Evolutionary conservation across 2,888 invertebrate genomes (phyloP).

Genomic region (Drosophila paramelanica): DNA sequence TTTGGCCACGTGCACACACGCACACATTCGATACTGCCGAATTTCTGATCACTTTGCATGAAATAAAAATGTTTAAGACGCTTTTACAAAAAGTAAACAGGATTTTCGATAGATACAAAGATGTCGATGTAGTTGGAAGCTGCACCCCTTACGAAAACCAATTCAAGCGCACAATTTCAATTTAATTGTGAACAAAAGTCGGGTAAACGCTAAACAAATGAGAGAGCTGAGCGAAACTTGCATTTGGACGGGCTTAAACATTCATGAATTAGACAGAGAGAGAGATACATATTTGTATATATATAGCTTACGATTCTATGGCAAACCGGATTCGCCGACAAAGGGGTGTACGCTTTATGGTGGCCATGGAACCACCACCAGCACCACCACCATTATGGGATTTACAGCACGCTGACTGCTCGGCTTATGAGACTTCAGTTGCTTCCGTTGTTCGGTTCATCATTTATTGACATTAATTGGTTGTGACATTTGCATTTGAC

Average conservation of each 20-base stretch:
- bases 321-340: conserved; percentile 59
- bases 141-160: conserved; percentile 17
- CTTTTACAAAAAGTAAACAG: conserved; percentile 16
- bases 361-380: conserved; percentile 42
- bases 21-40: not conserved
- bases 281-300: not conserved
- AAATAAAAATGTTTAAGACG: not conserved
- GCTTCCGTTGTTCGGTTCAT: conserved; percentile 55
- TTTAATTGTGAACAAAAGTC: conserved; percentile 79
- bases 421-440: conserved; percentile 29
- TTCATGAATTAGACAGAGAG: not conserved
- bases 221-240: conserved; percentile 66
- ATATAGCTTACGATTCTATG: conserved; percentile 21
- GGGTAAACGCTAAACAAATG: conserved; percentile 76
- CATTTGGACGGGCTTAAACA: conserved; percentile 10
- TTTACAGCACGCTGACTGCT: conserved; percentile 8
- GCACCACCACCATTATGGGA: conserved; percentile 27
- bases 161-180: conserved; percentile 76
- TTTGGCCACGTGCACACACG: conserved; percentile 34
- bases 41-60: conserved; percentile 1
- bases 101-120: conserved; percentile 11
- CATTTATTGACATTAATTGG: conserved; percentile 83
- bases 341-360: conserved; percentile 51
- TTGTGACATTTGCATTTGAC: conserved; percentile 83
- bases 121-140: conserved; percentile 18